These are phyloP conservation scores for Nyctereutes procyonoides DNA, from an alignment of 2,113 vertebrate genomes.

Conservation along the genomic window DNA sequence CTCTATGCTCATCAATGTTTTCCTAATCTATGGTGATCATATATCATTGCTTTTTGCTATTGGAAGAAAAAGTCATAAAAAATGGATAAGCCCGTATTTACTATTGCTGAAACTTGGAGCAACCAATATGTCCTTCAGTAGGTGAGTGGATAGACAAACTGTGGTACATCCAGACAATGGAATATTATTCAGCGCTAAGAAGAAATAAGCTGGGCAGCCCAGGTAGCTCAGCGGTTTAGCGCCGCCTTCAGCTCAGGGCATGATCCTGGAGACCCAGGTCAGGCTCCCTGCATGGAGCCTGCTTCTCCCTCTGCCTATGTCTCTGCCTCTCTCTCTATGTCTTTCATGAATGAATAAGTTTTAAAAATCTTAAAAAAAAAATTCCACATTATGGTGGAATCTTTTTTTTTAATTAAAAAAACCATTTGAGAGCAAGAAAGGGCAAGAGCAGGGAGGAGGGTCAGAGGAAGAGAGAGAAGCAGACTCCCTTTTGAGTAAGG, in stretches of 20 bases:
- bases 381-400: not conserved
- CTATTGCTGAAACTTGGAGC: not conserved
- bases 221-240: too few relatives aligned
- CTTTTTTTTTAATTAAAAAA: not conserved
- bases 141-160: not conserved
- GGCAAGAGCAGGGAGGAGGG: not conserved
- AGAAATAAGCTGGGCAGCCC: not conserved
- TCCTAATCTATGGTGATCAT: not conserved
- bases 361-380: too few relatives aligned
- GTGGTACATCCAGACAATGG: not conserved
- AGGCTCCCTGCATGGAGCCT: too few relatives aligned
- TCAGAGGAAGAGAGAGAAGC: not conserved
- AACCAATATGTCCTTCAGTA: not conserved
- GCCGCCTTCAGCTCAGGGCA: too few relatives aligned
- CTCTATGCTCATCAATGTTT: not conserved
- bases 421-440: not conserved
- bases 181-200: not conserved
- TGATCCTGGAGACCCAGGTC: too few relatives aligned
- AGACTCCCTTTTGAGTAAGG: not conserved
- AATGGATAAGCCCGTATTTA: not conserved
- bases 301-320: too few relatives aligned
- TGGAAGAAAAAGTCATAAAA: conserved; percentile 22
- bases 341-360: too few relatives aligned
- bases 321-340: too few relatives aligned
- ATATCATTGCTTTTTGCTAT: not conserved